Percentiles rank a stretch among this genome's conserved stretches.
phyloP scores from a whole-genome alignment of 2,113 vertebrate genomes.

The Eleginops maclovinus region DNA sequence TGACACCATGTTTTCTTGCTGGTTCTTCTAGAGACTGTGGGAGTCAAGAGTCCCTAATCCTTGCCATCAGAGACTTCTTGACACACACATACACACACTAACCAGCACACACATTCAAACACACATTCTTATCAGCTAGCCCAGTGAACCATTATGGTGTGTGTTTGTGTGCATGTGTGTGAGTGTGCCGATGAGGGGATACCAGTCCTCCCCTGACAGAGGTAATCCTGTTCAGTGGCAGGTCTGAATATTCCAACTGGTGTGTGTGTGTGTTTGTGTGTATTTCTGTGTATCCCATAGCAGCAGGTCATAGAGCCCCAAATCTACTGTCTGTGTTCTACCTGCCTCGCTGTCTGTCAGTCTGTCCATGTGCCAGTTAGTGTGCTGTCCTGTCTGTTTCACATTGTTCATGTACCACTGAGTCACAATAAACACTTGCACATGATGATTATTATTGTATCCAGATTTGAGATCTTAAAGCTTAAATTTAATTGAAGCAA shows the following conservation, averaged over 20 bases:
- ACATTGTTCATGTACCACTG: conserved; percentile 1
- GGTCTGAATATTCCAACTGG: conserved; percentile 74
- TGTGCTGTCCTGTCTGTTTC: conserved; percentile 53
- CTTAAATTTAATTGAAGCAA: no score
- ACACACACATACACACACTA: conserved; percentile 28
- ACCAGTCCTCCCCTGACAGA: conserved; percentile 75
- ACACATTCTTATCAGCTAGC: conserved; percentile 68
- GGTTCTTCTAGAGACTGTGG: conserved; percentile 65
- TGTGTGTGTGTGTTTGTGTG: conserved; percentile 42
- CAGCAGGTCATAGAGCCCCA: conserved; percentile 69
- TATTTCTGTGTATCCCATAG: conserved; percentile 56
- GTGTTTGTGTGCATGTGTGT: conserved; percentile 40
- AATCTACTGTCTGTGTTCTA: conserved; percentile 57
- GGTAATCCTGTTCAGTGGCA: conserved; percentile 80
- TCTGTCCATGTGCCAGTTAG: conserved; percentile 49
- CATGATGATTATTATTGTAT: no score
- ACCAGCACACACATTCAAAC: conserved; percentile 26
- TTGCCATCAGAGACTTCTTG: conserved; percentile 73
- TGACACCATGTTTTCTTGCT: conserved; percentile 51
- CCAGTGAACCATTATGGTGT: conserved; percentile 73
- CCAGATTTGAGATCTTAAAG: no score
- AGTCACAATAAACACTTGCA: conserved; percentile 2
- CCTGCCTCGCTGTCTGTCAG: conserved; percentile 38
- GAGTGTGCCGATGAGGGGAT: conserved; percentile 71
- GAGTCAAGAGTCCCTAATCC: conserved; percentile 79